phyloP scores from a whole-genome alignment of 92 coral and sea anemone species.

The Actinernus sp. region DNA sequence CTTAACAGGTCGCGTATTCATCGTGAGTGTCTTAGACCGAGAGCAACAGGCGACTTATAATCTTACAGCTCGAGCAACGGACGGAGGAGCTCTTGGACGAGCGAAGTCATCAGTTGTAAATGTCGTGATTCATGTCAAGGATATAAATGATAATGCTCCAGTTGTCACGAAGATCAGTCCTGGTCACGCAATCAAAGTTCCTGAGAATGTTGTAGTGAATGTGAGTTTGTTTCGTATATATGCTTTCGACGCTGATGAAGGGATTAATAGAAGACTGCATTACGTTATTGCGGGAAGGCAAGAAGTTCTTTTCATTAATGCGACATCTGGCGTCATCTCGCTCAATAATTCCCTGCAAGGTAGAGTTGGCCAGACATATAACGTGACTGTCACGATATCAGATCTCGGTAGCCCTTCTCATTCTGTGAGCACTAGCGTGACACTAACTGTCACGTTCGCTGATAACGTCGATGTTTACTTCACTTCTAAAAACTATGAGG shows the following conservation, averaged over 20 bases:
- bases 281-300: too few species aligned
- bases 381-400: too few species aligned
- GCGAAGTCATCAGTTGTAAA: slow-evolving; percentile 26
- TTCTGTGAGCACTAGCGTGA: too few species aligned
- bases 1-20: slow-evolving; percentile 30
- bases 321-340: too few species aligned
- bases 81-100: slow-evolving; percentile 54
- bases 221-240: slow-evolving; percentile 20
- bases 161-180: slow-evolving; percentile 22
- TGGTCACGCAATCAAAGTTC: slow-evolving; percentile 25
- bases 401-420: too few species aligned
- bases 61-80: slow-evolving; percentile 52
- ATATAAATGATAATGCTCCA: slow-evolving; percentile 57
- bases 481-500: too few species aligned
- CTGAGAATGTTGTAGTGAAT: slow-evolving; percentile 42
- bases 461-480: too few species aligned
- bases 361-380: too few species aligned
- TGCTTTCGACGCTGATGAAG: slow-evolving; percentile 47
- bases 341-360: too few species aligned
- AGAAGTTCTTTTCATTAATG: too few species aligned
- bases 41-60: slow-evolving; percentile 37
- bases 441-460: too few species aligned
- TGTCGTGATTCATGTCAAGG: slow-evolving; percentile 14
- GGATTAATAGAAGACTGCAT: slow-evolving; percentile 22
- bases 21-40: slow-evolving; percentile 25